These are phyloP conservation scores for Calliopum simillimum DNA, from an alignment of 2,888 invertebrate species.

Conservation along the genomic window DNA sequence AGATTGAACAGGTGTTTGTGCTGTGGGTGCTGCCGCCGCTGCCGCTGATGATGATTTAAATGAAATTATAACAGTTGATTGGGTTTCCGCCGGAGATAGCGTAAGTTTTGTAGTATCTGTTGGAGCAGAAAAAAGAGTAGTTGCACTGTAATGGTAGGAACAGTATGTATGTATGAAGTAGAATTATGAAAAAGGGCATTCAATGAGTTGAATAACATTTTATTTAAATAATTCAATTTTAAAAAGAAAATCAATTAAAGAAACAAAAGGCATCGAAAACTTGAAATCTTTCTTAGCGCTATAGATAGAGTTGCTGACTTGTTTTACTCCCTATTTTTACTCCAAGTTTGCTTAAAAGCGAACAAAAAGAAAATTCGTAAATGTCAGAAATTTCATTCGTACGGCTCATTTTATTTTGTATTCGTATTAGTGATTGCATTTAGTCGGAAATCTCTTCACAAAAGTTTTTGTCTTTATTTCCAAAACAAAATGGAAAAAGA, in stretches of 20 bases:
- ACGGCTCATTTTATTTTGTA: no score
- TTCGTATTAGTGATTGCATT: no score
- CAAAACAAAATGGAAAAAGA: background rate
- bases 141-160: background rate
- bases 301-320: no score
- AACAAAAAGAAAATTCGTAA: no score
- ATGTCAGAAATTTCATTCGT: no score
- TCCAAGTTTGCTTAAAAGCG: no score
- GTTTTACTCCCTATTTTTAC: no score
- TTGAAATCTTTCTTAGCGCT: no score
- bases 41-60: conserved; percentile 66
- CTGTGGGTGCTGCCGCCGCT: conserved; percentile 41
- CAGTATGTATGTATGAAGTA: no score
- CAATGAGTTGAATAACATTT: no score
- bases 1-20: conserved; percentile 60
- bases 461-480: background rate
- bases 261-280: background rate
- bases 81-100: conserved; percentile 60
- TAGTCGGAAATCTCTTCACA: background rate
- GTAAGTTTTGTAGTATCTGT: conserved; percentile 48
- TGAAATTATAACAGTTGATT: conserved; percentile 68
- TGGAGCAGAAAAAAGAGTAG: conserved; percentile 47
- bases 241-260: background rate
- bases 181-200: no score
- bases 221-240: background rate